Conservation (phyloP, 2,888 invertebrate species). For the Epiblema foenella region DNA sequence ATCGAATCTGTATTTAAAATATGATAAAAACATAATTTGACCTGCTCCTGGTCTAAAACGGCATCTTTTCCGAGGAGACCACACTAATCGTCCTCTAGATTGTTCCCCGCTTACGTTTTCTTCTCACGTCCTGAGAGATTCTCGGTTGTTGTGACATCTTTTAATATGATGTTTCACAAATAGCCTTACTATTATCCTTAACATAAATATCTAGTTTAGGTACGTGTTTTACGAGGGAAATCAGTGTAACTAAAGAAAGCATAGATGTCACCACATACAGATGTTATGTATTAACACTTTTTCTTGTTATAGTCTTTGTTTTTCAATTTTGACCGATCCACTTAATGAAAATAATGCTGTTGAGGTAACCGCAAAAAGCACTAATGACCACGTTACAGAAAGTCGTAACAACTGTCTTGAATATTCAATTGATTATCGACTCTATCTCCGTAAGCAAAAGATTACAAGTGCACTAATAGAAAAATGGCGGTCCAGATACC, state of each 20-base stretch:
- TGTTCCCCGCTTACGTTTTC: slow-evolving; percentile 38
- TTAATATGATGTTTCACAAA: slow-evolving; percentile 41
- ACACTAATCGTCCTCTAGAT: slow-evolving; percentile 42
- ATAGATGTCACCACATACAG: neutral
- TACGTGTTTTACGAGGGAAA: neutral
- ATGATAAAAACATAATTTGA: neutral
- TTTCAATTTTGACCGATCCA: too few species aligned
- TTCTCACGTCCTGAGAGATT: slow-evolving; percentile 39
- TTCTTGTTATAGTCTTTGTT: too few species aligned
- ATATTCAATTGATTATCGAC: too few species aligned
- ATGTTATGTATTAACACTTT: too few species aligned
- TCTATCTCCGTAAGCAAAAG: too few species aligned
- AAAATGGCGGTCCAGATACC: too few species aligned
- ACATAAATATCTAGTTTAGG: slow-evolving; percentile 9
- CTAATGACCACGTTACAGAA: too few species aligned
- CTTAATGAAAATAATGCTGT: too few species aligned
- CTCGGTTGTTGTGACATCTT: slow-evolving; percentile 37
- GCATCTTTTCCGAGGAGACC: slow-evolving; percentile 21
- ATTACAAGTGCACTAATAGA: too few species aligned
- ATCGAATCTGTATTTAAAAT: too few species aligned
- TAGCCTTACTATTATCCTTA: slow-evolving; percentile 26
- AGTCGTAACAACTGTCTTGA: too few species aligned
- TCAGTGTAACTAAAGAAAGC: neutral
- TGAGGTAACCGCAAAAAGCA: too few species aligned
- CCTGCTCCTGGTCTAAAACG: slow-evolving; percentile 24